Evolutionary conservation across 2,888 invertebrate genomes (phyloP), one percentile per base, ranked within the genome.

Genomic region (Crepidodera aurea): DNA sequence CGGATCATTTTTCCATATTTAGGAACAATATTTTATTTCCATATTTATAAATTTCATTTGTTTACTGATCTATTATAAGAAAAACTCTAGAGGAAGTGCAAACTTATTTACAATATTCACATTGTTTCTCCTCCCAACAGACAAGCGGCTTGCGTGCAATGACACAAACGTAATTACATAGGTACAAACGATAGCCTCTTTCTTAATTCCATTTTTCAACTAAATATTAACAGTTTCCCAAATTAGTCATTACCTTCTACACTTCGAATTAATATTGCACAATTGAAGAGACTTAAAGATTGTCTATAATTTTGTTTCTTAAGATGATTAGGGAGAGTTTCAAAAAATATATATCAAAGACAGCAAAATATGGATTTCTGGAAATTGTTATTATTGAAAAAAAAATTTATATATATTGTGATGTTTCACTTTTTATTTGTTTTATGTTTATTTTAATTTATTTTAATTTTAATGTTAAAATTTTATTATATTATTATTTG

Each of bases 151-250:
- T 64, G 61, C 66, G 63, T 66, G 61, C 66, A 60, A 57, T 57
- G 51, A 58, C 51, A 61, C 44, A 61, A 29, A 10, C 58, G 29
- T 66, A 64, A 66, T 66, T 62, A 59, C 44, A 63, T 54, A 54
- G 13, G 2, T 18, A 10, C 13, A 25, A 22, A 25, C 46, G 56
- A 56, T 59, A 60, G 22, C 58, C 57, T 51, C 53, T 63, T 66
- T 61, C 63, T 55, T 59, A 63, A 61, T 60, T 39, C 18, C 22
- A 51, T 56, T 56, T 56, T 34, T 34, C 27, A 12, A 57, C 25
- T 46, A 15, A 44, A 13, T 39, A 42, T 48, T 48, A 46, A 16
- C 37, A 46, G 29, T 56, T 25, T 46, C 61, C 37, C 27, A 53
- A 39, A 37, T 39, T 53, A 48, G 10, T 29, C 13, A 32, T 42